Evolutionary conservation across 1,140 invertebrate genomes (phyloP), one percentile per base, ranked within the genome.

Genomic region (Drosophila pruinosa): DNA sequence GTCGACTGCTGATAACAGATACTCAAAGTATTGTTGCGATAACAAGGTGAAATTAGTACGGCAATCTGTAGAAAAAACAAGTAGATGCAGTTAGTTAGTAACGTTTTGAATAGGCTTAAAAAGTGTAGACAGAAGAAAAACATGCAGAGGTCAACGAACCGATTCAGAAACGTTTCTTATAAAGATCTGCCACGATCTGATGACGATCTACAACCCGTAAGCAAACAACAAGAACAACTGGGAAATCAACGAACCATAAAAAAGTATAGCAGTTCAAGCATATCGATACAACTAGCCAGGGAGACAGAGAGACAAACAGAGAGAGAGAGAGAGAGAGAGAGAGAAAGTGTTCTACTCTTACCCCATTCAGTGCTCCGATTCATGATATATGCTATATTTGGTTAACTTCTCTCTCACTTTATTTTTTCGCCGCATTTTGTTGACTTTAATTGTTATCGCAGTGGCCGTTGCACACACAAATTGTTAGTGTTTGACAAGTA

Each of bases 401-500:
- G 2, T 34, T 14, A 12, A 5, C 21, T 24, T 21, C 28, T 57
- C 24, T n/a, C 36, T 34, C 28, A 12, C 7, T 12, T 17, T 34
- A 28, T 47, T 52, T 72, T 53, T 58, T 64, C 17, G 70, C 63
- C 54, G 47, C 65, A 56, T 38, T 68, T 76, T 85, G 77, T 85
- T 86, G 73, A 85, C 81, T 77, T 72, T 86, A 85, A 88, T 86
- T 80, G 81, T 81, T 85, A 85, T 86, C 79, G 59, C 62, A 34
- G 24, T 50, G 41, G 59, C 59, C 73, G 71, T 39, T 75, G 77
- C 78, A 80, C 78, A 47, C 43, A 24, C 43, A 82, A 82, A 82
- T 85, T 80, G 81, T 86, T 70, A 77, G 64, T 86, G 82, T 86
- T 88, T 81, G 81, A 86, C 81, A 86, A 86, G 82, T 86, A 88